phyloP scores from a whole-genome alignment of 2,888 invertebrate genomes.

The Drosophila anceps region DNA sequence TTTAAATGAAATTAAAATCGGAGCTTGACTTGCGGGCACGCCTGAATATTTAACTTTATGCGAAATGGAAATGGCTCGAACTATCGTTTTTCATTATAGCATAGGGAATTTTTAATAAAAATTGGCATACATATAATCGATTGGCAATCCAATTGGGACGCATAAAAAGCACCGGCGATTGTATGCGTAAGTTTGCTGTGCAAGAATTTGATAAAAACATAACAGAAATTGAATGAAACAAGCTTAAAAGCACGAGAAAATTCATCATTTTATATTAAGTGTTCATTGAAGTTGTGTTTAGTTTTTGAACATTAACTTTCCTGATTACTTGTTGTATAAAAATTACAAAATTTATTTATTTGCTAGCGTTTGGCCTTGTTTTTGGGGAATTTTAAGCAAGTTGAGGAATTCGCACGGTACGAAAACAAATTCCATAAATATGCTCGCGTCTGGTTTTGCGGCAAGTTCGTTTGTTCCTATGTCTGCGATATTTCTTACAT shows the following conservation, averaged over 20 bases:
- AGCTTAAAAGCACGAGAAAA: neutral
- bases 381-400: conserved; percentile 40
- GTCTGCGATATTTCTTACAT: conserved; percentile 45
- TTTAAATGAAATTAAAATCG: conserved; percentile 74
- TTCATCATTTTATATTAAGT: neutral
- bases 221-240: neutral
- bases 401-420: conserved; percentile 36
- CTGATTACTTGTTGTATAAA: neutral
- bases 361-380: conserved; percentile 10
- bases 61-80: conserved; percentile 45
- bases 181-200: neutral
- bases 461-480: conserved; percentile 49
- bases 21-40: conserved; percentile 67
- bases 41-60: conserved; percentile 70
- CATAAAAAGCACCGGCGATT: neutral
- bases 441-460: conserved; percentile 43
- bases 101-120: conserved; percentile 54
- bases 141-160: conserved; percentile 41
- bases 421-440: conserved; percentile 66
- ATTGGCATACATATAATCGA: conserved; percentile 50
- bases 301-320: neutral
- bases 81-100: conserved; percentile 62
- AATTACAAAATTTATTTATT: conserved; percentile 5
- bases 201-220: conserved; percentile 11
- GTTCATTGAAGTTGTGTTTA: neutral